These are phyloP conservation scores for Drosophila ficusphila DNA, from an alignment of 1,140 invertebrate species.

Conservation along the genomic window DNA sequence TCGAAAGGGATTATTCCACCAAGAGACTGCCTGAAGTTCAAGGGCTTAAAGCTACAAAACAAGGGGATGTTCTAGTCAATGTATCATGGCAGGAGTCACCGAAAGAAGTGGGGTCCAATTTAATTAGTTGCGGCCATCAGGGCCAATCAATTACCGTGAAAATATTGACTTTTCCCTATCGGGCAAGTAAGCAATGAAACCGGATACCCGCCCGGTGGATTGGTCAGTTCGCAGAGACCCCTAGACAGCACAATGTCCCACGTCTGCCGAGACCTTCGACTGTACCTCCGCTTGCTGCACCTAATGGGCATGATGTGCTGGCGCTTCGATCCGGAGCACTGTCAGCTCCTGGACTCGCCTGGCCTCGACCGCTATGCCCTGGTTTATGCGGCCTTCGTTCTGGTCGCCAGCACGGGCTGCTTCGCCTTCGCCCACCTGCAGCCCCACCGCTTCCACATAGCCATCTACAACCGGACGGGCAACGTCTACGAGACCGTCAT, in stretches of 20 bases:
- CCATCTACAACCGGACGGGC: conserved; percentile 54
- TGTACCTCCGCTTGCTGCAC: conserved; percentile 41
- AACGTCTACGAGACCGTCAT: conserved; percentile 56
- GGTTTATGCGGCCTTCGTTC: conserved; percentile 5
- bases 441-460: conserved; percentile 27
- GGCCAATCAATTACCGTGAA: conserved; percentile 16
- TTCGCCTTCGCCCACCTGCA: conserved; percentile 36
- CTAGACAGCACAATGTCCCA: conserved; percentile 41
- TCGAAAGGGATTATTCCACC: too few species aligned
- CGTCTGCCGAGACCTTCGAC: conserved; percentile 39
- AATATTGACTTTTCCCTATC: conserved; percentile 13
- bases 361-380: conserved; percentile 41
- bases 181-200: conserved; percentile 7
- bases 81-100: background rate
- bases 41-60: too few species aligned
- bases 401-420: background rate
- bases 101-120: background rate
- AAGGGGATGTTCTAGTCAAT: background rate
- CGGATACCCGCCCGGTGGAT: conserved; percentile 24
- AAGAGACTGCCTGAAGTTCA: too few species aligned
- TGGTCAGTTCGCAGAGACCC: conserved; percentile 9
- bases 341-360: conserved; percentile 30
- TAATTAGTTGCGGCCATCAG: background rate
- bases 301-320: conserved; percentile 52
- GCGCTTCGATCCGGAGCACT: conserved; percentile 27